phyloP scores from a whole-genome alignment of 2,888 invertebrate species.

The Sphecodes monilicornis region DNA sequence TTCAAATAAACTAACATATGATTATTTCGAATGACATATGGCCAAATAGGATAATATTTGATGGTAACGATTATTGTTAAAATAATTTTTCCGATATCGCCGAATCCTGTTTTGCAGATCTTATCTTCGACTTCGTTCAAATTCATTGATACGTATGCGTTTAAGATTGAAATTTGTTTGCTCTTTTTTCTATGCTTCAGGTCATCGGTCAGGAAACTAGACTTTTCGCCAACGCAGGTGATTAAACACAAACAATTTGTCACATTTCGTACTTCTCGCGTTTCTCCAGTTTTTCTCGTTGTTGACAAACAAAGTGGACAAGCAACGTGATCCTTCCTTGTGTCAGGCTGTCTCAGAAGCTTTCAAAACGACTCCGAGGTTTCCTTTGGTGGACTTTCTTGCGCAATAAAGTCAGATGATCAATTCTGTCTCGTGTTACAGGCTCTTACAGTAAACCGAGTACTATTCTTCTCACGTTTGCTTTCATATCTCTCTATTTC shows the following conservation, averaged over 20 bases:
- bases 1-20: too few relatives aligned
- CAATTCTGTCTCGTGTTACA: constrained; percentile 31
- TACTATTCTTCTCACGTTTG: not conserved
- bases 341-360: constrained; percentile 9
- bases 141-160: not conserved
- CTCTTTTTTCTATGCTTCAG: too few relatives aligned
- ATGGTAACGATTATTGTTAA: too few relatives aligned
- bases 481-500: not conserved
- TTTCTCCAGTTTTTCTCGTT: not conserved
- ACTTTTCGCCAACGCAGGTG: not conserved
- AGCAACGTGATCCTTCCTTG: constrained; percentile 13
- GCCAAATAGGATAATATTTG: too few relatives aligned
- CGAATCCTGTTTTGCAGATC: too few relatives aligned
- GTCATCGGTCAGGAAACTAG: not conserved
- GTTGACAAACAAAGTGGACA: constrained; percentile 5
- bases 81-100: too few relatives aligned
- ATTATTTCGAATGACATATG: too few relatives aligned
- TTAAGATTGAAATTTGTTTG: not conserved
- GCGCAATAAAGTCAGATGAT: constrained; percentile 22
- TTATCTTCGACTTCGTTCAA: not conserved
- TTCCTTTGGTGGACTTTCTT: constrained; percentile 1
- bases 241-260: not conserved
- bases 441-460: not conserved
- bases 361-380: constrained; percentile 23
- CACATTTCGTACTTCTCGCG: not conserved